Percentiles rank a stretch among this genome's conserved stretches.
Evolutionary conservation across 2,888 invertebrate species (phyloP).

Genomic region (Schrankia costaestrigalis): DNA sequence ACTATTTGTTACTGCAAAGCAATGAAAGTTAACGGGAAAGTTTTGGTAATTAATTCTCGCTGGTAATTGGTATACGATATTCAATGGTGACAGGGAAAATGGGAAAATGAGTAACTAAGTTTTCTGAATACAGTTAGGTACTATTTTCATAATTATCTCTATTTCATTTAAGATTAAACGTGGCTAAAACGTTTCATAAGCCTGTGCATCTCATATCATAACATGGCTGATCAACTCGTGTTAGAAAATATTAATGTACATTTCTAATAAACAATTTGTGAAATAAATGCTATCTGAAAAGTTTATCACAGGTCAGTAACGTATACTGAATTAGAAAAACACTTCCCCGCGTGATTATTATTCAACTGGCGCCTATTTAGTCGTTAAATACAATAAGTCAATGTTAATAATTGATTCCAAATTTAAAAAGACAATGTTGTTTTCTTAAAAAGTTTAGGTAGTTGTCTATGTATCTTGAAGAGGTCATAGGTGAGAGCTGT

Average conservation of each 20-base stretch:
- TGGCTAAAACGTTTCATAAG: no score
- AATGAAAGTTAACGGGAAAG: no score
- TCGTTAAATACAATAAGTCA: constrained; percentile 34
- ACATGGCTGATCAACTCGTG: constrained; percentile 48
- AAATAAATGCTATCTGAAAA: constrained; percentile 49
- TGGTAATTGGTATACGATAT: no score
- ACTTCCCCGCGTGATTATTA: constrained; percentile 35
- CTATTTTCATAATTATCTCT: no score
- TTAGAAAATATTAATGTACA: constrained; percentile 27
- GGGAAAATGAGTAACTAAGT: no score
- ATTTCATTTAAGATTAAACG: no score
- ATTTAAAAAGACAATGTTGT: constrained; percentile 32
- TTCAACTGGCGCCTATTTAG: constrained; percentile 60
- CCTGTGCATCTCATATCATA: no score
- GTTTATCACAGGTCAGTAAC: constrained; percentile 72
- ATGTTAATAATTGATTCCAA: constrained; percentile 35
- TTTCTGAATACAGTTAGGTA: no score
- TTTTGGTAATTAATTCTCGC: no score
- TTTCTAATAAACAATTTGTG: constrained; percentile 49
- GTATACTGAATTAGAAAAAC: constrained; percentile 62
- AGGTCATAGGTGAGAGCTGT: not conserved
- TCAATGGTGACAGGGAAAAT: no score
- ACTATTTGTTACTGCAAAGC: no score
- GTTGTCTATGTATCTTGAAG: not conserved
- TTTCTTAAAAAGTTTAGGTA: constrained; percentile 6